A percentile compares a stretch with the other conserved stretches of the same genome.
phyloP scores from a whole-genome alignment of 2,113 vertebrate genomes.

The human region DNA sequence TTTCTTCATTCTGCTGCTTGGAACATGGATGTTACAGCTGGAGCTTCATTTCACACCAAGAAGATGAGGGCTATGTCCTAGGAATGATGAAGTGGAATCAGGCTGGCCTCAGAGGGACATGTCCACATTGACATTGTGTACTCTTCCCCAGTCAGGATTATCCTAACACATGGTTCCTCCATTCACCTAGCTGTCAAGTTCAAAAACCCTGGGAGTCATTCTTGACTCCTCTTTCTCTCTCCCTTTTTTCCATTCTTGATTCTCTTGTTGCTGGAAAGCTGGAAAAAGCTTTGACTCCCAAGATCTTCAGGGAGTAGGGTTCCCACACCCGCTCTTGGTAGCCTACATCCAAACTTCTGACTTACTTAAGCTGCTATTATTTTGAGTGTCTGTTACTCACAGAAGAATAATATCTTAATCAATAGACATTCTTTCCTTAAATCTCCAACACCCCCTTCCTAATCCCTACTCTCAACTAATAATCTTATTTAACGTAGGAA shows the following conservation, averaged over 20 bases:
- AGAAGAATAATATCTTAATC: background rate
- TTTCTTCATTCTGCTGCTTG: background rate
- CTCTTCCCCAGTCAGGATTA: background rate
- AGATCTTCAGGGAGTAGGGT: background rate
- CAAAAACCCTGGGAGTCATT: background rate
- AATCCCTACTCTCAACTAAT: background rate
- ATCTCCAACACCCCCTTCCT: background rate
- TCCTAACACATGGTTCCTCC: background rate
- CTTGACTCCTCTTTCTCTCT: background rate
- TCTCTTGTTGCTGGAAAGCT: background rate
- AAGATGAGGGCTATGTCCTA: background rate
- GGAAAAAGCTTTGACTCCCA: background rate
- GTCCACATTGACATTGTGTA: background rate
- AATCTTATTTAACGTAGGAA: slow-evolving; percentile 17
- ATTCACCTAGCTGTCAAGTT: background rate
- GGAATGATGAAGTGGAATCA: background rate
- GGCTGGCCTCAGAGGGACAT: background rate
- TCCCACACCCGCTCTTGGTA: background rate
- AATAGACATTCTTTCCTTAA: background rate
- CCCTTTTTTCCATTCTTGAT: background rate
- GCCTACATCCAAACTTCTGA: background rate
- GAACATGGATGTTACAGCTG: background rate
- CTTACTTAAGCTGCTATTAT: background rate
- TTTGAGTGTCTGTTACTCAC: background rate
- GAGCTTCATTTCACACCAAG: background rate